A percentile compares a stretch with the other conserved stretches of the same genome.
phyloP scores from a whole-genome alignment of 2,888 invertebrate genomes.

The Eucera pruinosa region DNA sequence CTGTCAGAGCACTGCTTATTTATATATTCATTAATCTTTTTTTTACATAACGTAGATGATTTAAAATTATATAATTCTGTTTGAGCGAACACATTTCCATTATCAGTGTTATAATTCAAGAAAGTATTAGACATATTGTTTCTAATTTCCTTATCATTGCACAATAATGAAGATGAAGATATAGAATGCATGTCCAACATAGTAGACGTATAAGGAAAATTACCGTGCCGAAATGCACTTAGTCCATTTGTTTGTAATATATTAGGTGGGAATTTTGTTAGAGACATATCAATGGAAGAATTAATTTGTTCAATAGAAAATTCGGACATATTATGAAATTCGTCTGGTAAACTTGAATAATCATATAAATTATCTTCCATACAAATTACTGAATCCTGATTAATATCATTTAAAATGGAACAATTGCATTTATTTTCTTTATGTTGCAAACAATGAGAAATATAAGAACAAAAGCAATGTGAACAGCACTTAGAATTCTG shows the following conservation, averaged over 20 bases:
- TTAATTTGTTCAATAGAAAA: constrained; percentile 64
- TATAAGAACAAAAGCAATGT: constrained; percentile 27
- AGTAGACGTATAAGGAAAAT: constrained; percentile 45
- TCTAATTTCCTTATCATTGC: constrained; percentile 29
- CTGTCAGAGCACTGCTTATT: constrained; percentile 33
- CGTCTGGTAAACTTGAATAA: constrained; percentile 55
- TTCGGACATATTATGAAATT: constrained; percentile 64
- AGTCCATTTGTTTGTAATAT: not conserved
- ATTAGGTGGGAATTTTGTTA: constrained; percentile 55
- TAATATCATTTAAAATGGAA: constrained; percentile 56
- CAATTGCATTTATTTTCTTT: constrained; percentile 31
- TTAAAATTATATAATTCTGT: constrained; percentile 34
- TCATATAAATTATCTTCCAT: constrained; percentile 72
- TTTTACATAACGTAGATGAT: constrained; percentile 50
- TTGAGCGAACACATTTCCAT: constrained; percentile 18
- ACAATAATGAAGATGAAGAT: constrained; percentile 34
- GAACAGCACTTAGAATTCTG: constrained; percentile 6
- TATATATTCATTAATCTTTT: constrained; percentile 25
- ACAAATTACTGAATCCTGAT: constrained; percentile 76
- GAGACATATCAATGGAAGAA: constrained; percentile 70
- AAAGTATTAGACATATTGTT: constrained; percentile 40
- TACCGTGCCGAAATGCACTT: constrained; percentile 18
- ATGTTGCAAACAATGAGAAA: constrained; percentile 13
- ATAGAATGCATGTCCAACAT: constrained; percentile 39
- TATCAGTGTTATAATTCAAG: constrained; percentile 18